Evolutionary conservation across 2,888 invertebrate genomes (phyloP).

Genomic region (Calliopum simillimum): DNA sequence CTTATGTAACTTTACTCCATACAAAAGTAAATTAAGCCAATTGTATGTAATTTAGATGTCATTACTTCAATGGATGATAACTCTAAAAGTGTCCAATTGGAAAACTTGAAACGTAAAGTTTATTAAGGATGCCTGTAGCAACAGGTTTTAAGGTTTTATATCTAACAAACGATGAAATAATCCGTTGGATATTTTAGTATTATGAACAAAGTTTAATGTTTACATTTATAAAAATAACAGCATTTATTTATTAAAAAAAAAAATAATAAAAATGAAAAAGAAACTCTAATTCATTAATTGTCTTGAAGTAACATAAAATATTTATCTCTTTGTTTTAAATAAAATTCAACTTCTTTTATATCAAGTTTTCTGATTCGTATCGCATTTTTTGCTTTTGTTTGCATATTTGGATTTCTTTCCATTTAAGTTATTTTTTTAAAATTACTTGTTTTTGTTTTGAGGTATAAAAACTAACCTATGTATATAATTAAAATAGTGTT

Average conservation of each 20-base stretch:
- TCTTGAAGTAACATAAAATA: constrained; percentile 12
- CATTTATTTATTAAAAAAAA: constrained; percentile 10
- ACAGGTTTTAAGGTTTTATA: too few species aligned
- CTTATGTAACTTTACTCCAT: too few species aligned
- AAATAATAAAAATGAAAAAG: constrained; percentile 4
- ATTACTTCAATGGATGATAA: too few species aligned
- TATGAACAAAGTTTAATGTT: too few species aligned
- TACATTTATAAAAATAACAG: constrained; percentile 10
- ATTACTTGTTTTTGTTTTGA: constrained; percentile 13
- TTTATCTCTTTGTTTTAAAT: constrained; percentile 12
- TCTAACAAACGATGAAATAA: too few species aligned
- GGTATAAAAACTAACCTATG: constrained; percentile 29
- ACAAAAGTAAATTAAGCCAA: too few species aligned
- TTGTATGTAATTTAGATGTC: too few species aligned
- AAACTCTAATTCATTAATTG: constrained; percentile 2
- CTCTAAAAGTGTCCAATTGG: too few species aligned
- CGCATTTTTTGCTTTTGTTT: constrained; percentile 33
- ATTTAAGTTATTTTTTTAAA: constrained; percentile 24
- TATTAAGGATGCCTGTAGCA: too few species aligned
- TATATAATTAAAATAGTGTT: constrained; percentile 21
- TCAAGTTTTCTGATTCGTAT: constrained; percentile 26
- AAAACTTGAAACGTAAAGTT: too few species aligned
- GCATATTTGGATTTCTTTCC: constrained; percentile 43
- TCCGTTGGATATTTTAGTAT: too few species aligned
- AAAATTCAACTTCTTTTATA: constrained; percentile 30